These are phyloP conservation scores for Recurvirostra avosetta DNA, from an alignment of 2,113 vertebrate species.

Conservation along the genomic window DNA sequence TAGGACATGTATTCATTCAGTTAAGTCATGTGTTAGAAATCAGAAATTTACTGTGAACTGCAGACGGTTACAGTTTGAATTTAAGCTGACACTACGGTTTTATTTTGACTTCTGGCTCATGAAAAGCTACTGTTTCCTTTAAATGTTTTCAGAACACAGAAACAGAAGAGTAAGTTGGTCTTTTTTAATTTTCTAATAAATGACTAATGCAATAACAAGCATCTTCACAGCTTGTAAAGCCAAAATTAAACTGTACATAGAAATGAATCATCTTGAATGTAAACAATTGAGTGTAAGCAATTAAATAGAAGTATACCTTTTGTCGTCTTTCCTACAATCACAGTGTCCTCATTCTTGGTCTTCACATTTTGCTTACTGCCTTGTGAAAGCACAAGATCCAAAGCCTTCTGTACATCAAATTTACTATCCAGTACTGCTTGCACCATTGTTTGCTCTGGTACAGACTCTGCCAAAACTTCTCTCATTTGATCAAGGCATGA, in stretches of 20 bases:
- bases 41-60: background rate
- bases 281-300: constrained; percentile 19
- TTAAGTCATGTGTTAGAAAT: background rate
- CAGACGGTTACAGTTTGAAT: background rate
- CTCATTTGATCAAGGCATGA: constrained; percentile 96
- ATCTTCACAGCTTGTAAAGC: background rate
- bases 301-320: constrained; percentile 86
- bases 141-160: background rate
- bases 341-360: constrained; percentile 53
- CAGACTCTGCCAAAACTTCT: constrained; percentile 85
- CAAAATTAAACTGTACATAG: background rate
- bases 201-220: background rate
- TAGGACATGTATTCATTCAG: background rate
- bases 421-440: constrained; percentile 84
- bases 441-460: constrained; percentile 83
- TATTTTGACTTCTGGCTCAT: background rate
- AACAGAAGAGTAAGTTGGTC: background rate
- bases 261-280: constrained; percentile 1
- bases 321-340: constrained; percentile 66
- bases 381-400: constrained; percentile 86
- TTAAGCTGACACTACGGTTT: background rate
- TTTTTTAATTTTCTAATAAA: background rate
- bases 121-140: background rate
- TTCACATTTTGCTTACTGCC: constrained; percentile 71
- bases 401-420: constrained; percentile 88